Base-by-base conservation (phyloP, 2,797 vertebrate genomes). In the Paedocypris micromegethes region DNA sequence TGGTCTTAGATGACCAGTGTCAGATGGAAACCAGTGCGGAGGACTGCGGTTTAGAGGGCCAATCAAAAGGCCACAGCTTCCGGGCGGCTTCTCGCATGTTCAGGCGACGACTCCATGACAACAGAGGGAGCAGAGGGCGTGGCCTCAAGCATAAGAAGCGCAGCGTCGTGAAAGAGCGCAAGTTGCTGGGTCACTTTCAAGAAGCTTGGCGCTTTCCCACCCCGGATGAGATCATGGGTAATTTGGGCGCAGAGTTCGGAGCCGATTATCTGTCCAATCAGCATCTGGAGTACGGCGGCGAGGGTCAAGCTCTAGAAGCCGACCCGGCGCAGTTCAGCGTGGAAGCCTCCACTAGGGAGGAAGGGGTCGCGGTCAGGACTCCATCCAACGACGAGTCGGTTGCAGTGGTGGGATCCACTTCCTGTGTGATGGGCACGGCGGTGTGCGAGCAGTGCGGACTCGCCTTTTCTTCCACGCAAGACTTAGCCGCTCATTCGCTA, bases 391-490 rank as follows among this genome's bases (percentile, higher is more conserved):
- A 90, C 0, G 90, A 91, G 76, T 91, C 90, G 0, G 90, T 91
- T 0, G 87, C 88, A 0, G 89, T 91, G 46, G 90, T 91, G 64
- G 90, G 89, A 6, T 91, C 90, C 56, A 91, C 89, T 0, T 91
- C 90, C 3, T 91, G 86, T 2, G 84, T 83, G 0, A 54, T 79
- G 0, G 90, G 89, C 4, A 85, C 87, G 0, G 87, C 94, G 0
- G 91, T 91, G 4, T 98, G 95, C 4, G 92, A 92, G 72, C 93
- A 94, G 76, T 98, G 94, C 23, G 90, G 92, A 0, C 86, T 97
- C 75, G 87, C 89, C 0, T 98, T 97, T 83, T 93, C 93, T 3
- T 91, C 93, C 0, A 87, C 92, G 6, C 93, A 96, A 73, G 91
- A 92, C 41, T 75, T 98, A 5, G 90, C 93, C 3, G 79, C 92